Conservation (phyloP, 2,113 vertebrate genomes). For the Limanda limanda region DNA sequence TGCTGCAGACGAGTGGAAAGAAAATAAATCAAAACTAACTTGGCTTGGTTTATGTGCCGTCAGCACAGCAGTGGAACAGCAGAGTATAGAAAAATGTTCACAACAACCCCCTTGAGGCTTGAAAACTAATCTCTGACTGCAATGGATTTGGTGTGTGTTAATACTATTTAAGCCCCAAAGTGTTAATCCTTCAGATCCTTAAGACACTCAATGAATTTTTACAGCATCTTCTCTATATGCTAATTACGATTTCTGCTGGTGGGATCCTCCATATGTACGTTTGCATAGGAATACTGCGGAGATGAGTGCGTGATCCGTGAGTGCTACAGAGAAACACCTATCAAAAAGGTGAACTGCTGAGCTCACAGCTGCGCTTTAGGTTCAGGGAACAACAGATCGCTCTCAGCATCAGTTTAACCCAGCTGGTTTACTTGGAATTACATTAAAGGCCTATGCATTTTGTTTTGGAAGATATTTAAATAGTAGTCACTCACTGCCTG, state of each 20-base stretch:
- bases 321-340: neutral
- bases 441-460: neutral
- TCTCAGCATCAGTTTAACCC: neutral
- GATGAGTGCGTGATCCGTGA: constrained; percentile 16
- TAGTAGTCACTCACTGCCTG: neutral
- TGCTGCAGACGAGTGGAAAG: neutral
- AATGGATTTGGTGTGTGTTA: constrained; percentile 65
- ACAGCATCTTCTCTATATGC: constrained; percentile 45
- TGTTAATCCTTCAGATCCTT: constrained; percentile 65
- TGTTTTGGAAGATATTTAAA: neutral
- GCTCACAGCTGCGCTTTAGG: neutral
- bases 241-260: constrained; percentile 45
- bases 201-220: constrained; percentile 62
- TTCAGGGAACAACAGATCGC: neutral
- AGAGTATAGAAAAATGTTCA: constrained; percentile 44
- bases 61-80: constrained; percentile 26
- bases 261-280: constrained; percentile 5
- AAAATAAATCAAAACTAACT: neutral
- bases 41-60: constrained; percentile 1
- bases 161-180: constrained; percentile 66
- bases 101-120: constrained; percentile 44
- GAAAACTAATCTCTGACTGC: constrained; percentile 66
- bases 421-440: neutral
- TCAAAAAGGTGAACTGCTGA: constrained; percentile 32
- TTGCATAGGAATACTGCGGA: neutral